Evolutionary conservation across 2,113 vertebrate species (phyloP).

Genomic region (Semicossyphus pulcher): DNA sequence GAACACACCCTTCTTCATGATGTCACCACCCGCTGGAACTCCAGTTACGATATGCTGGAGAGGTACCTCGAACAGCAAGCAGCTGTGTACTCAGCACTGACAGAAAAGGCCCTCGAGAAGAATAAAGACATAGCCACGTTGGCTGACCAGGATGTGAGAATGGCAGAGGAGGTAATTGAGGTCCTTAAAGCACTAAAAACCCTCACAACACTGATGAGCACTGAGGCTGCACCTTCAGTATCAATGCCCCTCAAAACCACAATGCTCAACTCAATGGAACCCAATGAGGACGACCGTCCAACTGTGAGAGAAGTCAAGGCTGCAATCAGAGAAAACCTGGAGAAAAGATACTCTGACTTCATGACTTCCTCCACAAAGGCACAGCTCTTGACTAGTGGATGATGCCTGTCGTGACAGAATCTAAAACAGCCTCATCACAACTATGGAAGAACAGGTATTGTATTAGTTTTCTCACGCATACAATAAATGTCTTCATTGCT

Average conservation of each 20-base stretch:
- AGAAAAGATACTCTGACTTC: not conserved
- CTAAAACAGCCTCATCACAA: not conserved
- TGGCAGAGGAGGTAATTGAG: not conserved
- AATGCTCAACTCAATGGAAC: not conserved
- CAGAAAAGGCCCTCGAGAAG: not conserved
- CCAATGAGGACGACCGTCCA: not conserved
- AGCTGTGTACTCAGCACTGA: not conserved
- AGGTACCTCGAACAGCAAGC: constrained; percentile 36
- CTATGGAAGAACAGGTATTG: not conserved
- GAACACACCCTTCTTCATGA: constrained; percentile 29
- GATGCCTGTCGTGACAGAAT: not conserved
- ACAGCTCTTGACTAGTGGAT: not conserved
- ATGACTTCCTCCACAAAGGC: not conserved
- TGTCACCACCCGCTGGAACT: constrained; percentile 37
- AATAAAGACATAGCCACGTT: not conserved
- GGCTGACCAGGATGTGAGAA: not conserved
- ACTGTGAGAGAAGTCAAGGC: not conserved
- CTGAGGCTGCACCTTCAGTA: not conserved
- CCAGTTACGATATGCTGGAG: constrained; percentile 29
- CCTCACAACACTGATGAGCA: not conserved
- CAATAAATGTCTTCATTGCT: not conserved
- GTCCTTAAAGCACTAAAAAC: not conserved
- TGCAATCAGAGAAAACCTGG: not conserved
- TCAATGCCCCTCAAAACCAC: not conserved
- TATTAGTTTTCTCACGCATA: not conserved